These are phyloP conservation scores for Drosophila borborema DNA, from an alignment of 2,888 invertebrate genomes.

Conservation along the genomic window DNA sequence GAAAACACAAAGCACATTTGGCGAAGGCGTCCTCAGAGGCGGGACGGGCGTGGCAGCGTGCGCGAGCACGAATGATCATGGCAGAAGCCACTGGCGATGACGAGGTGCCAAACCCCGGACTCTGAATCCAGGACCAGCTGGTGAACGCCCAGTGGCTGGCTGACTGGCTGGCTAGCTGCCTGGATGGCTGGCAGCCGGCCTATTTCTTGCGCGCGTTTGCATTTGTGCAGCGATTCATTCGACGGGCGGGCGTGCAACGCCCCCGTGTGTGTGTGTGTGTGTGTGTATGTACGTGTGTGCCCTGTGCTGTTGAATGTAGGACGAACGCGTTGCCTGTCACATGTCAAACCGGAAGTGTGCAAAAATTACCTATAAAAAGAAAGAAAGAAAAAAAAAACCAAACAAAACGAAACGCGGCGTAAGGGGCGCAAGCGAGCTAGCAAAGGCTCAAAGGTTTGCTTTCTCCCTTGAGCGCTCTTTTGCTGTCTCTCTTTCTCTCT, in stretches of 20 bases:
- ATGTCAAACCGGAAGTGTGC: slow-evolving; percentile 80
- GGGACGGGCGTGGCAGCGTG: slow-evolving; percentile 63
- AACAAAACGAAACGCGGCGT: slow-evolving; percentile 12
- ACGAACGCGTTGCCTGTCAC: slow-evolving; percentile 74
- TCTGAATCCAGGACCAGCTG: slow-evolving; percentile 46
- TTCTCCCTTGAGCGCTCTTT: slow-evolving; percentile 8
- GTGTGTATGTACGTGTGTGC: slow-evolving; percentile 13
- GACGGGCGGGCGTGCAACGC: slow-evolving; percentile 75
- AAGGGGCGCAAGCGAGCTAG: slow-evolving; percentile 28
- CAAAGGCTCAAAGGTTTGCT: slow-evolving; percentile 22
- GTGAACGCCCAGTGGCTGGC: slow-evolving; percentile 65
- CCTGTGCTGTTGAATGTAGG: slow-evolving; percentile 8
- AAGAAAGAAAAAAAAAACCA: slow-evolving; percentile 26
- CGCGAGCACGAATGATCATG: slow-evolving; percentile 53
- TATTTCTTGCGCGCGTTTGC: slow-evolving; percentile 70
- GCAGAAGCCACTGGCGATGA: slow-evolving; percentile 30
- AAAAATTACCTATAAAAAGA: slow-evolving; percentile 56
- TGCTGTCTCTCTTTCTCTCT: neutral
- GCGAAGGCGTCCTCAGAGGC: slow-evolving; percentile 65
- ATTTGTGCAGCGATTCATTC: slow-evolving; percentile 75
- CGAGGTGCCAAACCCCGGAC: slow-evolving; percentile 61
- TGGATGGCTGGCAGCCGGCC: slow-evolving; percentile 66
- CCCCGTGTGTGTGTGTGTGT: slow-evolving; percentile 37
- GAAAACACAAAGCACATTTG: slow-evolving; percentile 26
- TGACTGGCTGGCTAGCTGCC: neutral